These are phyloP conservation scores for Epizoanthus scotinus DNA, from an alignment of 92 coral and sea anemone species.

Conservation along the genomic window DNA sequence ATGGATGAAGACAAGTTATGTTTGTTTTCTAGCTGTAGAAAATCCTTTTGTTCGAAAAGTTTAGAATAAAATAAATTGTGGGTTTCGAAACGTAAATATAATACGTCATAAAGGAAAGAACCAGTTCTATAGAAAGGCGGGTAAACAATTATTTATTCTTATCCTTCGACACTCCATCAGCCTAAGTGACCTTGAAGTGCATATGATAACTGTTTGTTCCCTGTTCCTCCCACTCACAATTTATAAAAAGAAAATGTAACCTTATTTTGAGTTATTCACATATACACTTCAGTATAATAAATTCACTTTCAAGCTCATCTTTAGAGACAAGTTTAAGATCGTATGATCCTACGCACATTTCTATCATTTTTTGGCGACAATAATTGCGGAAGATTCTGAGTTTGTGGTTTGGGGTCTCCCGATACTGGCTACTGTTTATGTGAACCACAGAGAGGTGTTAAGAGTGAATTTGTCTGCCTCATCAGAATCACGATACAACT, in stretches of 20 bases:
- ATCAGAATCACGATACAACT: not conserved
- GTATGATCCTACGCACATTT: not conserved
- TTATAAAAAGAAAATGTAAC: not conserved
- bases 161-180: not conserved
- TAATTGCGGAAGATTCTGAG: slow-evolving; percentile 29
- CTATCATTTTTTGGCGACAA: slow-evolving; percentile 19
- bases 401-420: slow-evolving; percentile 32
- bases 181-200: not conserved
- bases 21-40: not conserved
- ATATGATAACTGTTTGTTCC: not conserved
- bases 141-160: not conserved
- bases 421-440: slow-evolving; percentile 19
- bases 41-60: not conserved
- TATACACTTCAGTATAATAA: not conserved
- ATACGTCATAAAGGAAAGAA: slow-evolving; percentile 15
- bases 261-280: not conserved
- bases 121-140: not conserved
- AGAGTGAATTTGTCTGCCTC: not conserved
- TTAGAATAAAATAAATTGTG: not conserved
- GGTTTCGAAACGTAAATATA: not conserved
- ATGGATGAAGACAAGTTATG: not conserved
- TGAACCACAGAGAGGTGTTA: slow-evolving; percentile 12
- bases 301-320: slow-evolving; percentile 7
- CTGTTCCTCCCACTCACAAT: not conserved
- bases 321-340: slow-evolving; percentile 1